Conservation (phyloP, 2,888 invertebrate species). For the Lithophane ornitopus region DNA sequence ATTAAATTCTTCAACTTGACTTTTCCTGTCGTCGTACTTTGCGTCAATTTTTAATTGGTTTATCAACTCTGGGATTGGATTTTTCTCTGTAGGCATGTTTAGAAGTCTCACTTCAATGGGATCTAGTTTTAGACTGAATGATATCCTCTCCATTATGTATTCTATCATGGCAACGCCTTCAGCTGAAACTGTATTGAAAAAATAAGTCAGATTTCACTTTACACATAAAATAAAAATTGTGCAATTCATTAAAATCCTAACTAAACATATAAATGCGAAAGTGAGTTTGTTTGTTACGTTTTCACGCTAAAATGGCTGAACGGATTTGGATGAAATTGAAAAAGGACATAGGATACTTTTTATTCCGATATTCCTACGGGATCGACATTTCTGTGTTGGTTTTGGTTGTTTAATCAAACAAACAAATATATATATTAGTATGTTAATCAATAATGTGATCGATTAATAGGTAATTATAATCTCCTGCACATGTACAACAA, state of each 20-base stretch:
- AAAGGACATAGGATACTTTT: no score
- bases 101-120: constrained; percentile 89
- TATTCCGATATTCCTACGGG: no score
- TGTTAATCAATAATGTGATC: not conserved
- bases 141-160: constrained; percentile 92
- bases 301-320: no score
- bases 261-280: no score
- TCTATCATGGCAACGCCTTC: constrained; percentile 92
- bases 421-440: not conserved
- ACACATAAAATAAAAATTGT: not conserved
- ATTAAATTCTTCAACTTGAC: constrained; percentile 89
- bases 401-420: constrained; percentile 33
- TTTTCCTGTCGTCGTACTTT: constrained; percentile 86
- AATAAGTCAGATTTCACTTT: not conserved
- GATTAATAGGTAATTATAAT: not conserved
- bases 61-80: constrained; percentile 87
- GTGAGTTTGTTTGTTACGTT: no score
- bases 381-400: no score
- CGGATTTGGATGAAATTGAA: no score
- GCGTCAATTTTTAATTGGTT: constrained; percentile 87
- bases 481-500: not conserved
- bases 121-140: constrained; percentile 89
- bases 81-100: constrained; percentile 88
- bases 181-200: constrained; percentile 84
- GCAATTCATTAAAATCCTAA: not conserved